Percentiles rank a stretch among this genome's conserved stretches.
Conservation (phyloP, 2,113 vertebrate species). For the Rhombomys opimus region DNA sequence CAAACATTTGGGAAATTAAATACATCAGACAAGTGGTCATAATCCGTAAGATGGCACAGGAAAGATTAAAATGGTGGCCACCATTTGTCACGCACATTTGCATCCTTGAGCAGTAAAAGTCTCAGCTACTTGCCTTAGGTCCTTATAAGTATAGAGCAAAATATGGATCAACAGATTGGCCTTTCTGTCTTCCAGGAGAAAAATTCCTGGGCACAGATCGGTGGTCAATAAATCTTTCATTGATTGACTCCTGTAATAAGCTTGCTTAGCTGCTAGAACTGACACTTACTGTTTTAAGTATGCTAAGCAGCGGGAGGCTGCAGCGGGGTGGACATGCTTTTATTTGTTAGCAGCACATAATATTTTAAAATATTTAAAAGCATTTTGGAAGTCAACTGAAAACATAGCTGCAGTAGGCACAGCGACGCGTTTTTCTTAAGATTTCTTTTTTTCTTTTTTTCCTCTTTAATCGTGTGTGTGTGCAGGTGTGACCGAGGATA, state of each 20-base stretch:
- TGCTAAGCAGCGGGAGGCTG: background rate
- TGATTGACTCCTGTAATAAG: constrained; percentile 52
- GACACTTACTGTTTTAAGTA: constrained; percentile 26
- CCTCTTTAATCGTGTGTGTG: too few relatives aligned
- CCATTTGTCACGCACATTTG: constrained; percentile 73
- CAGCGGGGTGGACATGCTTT: background rate
- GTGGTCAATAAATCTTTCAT: constrained; percentile 60
- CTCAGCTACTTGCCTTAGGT: constrained; percentile 58
- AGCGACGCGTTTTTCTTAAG: background rate
- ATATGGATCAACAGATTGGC: constrained; percentile 46
- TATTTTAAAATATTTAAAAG: constrained; percentile 32
- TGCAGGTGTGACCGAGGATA: background rate
- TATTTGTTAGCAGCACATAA: background rate
- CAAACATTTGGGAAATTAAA: constrained; percentile 87
- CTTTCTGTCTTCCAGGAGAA: constrained; percentile 61
- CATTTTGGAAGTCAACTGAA: constrained; percentile 62
- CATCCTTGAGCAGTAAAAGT: constrained; percentile 68
- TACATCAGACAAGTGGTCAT: constrained; percentile 80
- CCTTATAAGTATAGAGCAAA: constrained; percentile 61
- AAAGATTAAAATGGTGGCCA: constrained; percentile 69
- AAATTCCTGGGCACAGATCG: constrained; percentile 25
- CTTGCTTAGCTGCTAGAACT: constrained; percentile 47
- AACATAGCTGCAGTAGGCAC: background rate
- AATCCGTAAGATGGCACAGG: constrained; percentile 77
- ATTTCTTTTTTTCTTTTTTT: too few relatives aligned